These are phyloP conservation scores for Phyllotreta striolata DNA, from an alignment of 2,888 invertebrate species.

Conservation along the genomic window DNA sequence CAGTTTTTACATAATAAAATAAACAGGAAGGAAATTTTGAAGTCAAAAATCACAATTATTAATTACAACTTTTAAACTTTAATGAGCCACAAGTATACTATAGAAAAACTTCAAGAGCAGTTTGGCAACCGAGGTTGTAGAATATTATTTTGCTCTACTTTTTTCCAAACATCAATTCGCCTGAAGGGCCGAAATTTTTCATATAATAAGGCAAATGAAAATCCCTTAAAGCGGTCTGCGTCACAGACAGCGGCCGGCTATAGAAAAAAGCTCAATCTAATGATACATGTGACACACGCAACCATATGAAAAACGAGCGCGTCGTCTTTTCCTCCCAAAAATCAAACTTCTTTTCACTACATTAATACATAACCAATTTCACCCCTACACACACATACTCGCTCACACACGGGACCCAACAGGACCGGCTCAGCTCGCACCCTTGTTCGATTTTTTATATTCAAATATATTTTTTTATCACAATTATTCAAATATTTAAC, in stretches of 20 bases:
- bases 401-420: slow-evolving; percentile 12
- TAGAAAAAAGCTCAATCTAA: slow-evolving; percentile 31
- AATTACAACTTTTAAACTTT: too few species aligned
- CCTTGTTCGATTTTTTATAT: background rate
- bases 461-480: too few species aligned
- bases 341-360: slow-evolving; percentile 37
- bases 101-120: too few species aligned
- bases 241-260: slow-evolving; percentile 20
- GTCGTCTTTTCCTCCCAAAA: slow-evolving; percentile 33
- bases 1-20: too few species aligned
- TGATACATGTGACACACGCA: slow-evolving; percentile 33
- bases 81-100: too few species aligned
- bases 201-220: slow-evolving; percentile 2
- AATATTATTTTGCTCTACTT: too few species aligned
- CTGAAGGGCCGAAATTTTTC: too few species aligned
- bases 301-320: slow-evolving; percentile 33
- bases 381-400: slow-evolving; percentile 33
- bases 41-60: too few species aligned
- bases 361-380: slow-evolving; percentile 38
- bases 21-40: too few species aligned
- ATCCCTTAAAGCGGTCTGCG: slow-evolving; percentile 12
- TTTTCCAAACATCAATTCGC: too few species aligned
- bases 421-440: slow-evolving; percentile 1
- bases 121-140: too few species aligned
- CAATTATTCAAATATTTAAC: too few species aligned